phyloP scores from a whole-genome alignment of 2,797 vertebrate genomes.

The Pseudocheirus occidentalis region DNA sequence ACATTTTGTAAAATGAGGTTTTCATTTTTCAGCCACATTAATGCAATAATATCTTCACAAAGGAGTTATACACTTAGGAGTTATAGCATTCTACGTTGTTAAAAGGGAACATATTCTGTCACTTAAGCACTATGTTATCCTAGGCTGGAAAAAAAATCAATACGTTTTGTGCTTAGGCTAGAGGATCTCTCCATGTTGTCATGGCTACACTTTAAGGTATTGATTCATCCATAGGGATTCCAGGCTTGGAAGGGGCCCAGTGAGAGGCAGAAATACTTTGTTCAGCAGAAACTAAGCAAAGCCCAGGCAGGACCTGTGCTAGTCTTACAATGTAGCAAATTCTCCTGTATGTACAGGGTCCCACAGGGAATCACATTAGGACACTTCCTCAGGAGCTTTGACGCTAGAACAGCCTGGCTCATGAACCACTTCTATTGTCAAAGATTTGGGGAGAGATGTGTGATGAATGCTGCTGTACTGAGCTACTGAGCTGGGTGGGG shows the following conservation, averaged over 20 bases:
- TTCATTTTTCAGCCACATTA: not conserved
- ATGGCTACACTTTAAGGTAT: conserved; percentile 81
- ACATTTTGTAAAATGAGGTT: not conserved
- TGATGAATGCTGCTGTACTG: not conserved
- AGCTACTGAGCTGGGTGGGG: not conserved
- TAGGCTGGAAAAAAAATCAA: conserved; percentile 81
- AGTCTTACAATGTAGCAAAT: not conserved
- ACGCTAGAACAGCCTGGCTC: conserved; percentile 4
- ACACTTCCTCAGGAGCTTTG: conserved; percentile 43
- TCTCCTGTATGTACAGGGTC: conserved; percentile 37
- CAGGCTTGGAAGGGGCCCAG: conserved; percentile 71
- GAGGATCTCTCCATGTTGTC: conserved; percentile 80
- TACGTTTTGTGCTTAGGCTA: conserved; percentile 76
- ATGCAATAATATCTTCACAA: not conserved
- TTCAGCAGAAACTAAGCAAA: conserved; percentile 72
- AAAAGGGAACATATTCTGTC: conserved; percentile 67
- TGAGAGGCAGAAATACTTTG: conserved; percentile 74
- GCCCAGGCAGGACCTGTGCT: conserved; percentile 15
- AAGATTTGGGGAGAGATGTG: not conserved
- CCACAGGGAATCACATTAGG: not conserved
- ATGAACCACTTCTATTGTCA: not conserved
- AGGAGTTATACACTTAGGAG: conserved; percentile 12
- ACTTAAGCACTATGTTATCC: conserved; percentile 67
- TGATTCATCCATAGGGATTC: conserved; percentile 78
- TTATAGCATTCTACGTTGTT: not conserved